Conservation (phyloP, 2,888 invertebrate genomes). For the Eilema depressum region DNA sequence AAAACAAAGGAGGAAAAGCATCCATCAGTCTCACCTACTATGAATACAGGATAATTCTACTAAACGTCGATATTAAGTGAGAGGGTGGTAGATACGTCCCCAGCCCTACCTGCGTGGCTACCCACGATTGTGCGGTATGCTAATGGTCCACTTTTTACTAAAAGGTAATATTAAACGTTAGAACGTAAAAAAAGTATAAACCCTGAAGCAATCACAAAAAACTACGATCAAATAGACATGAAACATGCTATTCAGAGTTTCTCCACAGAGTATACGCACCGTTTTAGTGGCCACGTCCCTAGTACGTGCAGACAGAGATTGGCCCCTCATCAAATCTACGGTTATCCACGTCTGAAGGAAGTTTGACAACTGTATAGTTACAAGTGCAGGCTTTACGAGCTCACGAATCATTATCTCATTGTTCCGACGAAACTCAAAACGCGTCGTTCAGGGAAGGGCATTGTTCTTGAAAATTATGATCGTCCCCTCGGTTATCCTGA, state of each 20-base stretch:
- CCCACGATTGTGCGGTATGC: not conserved
- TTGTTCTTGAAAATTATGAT: slow-evolving; percentile 81
- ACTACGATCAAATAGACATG: slow-evolving; percentile 31
- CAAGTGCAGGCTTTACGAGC: slow-evolving; percentile 73
- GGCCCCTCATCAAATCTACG: slow-evolving; percentile 67
- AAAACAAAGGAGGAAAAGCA: not conserved
- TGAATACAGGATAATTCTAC: not conserved
- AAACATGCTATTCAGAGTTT: slow-evolving; percentile 40
- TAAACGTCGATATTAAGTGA: slow-evolving; percentile 4
- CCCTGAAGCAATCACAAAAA: slow-evolving; percentile 17
- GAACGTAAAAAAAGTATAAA: not conserved
- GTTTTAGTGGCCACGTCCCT: slow-evolving; percentile 43
- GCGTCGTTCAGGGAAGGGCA: slow-evolving; percentile 71
- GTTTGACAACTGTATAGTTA: slow-evolving; percentile 71
- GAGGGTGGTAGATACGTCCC: slow-evolving; percentile 4
- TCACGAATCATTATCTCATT: slow-evolving; percentile 81
- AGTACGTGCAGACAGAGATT: slow-evolving; percentile 46
- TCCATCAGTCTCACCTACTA: not conserved
- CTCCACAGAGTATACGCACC: slow-evolving; percentile 20
- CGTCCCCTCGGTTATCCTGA: slow-evolving; percentile 74
- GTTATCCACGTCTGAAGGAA: slow-evolving; percentile 61
- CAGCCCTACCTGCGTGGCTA: slow-evolving; percentile 2
- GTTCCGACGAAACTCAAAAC: slow-evolving; percentile 72
- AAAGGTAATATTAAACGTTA: not conserved
- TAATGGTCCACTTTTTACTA: slow-evolving; percentile 4